These are phyloP conservation scores for Drosophila orosa DNA, from an alignment of 1,140 invertebrate species.

Conservation along the genomic window DNA sequence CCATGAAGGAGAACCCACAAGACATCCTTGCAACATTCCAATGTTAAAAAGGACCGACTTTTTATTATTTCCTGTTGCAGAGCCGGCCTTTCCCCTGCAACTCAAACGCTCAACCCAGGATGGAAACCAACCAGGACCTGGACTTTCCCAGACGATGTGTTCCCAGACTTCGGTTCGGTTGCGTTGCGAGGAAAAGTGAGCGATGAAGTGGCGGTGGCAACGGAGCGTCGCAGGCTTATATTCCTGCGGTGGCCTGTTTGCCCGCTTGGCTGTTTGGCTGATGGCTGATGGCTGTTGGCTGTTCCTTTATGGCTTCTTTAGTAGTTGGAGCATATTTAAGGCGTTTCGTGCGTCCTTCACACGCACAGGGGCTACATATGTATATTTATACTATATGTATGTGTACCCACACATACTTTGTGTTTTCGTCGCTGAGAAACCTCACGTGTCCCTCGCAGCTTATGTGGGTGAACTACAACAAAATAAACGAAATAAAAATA, in stretches of 20 bases:
- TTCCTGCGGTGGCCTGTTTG: constrained; percentile 54
- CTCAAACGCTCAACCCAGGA: neutral
- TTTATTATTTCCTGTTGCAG: constrained; percentile 12
- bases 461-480: constrained; percentile 44
- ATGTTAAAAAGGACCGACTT: neutral
- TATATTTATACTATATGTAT: constrained; percentile 19
- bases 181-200: constrained; percentile 8
- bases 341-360: constrained; percentile 62
- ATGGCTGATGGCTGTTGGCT: constrained; percentile 63
- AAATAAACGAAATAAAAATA: constrained; percentile 22
- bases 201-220: constrained; percentile 32
- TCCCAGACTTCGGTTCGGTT: constrained; percentile 3
- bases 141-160: neutral
- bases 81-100: constrained; percentile 49
- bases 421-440: constrained; percentile 60
- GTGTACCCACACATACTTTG: constrained; percentile 12
- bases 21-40: neutral
- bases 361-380: constrained; percentile 30
- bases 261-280: constrained; percentile 53
- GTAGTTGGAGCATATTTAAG: constrained; percentile 74
- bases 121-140: neutral
- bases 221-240: constrained; percentile 41
- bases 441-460: constrained; percentile 60
- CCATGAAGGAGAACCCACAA: neutral
- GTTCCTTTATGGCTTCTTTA: constrained; percentile 75